Percentiles rank a stretch among this genome's conserved stretches.
These are phyloP conservation scores for Callorhinus ursinus DNA, from an alignment of 2,113 vertebrate genomes.

Conservation along the genomic window DNA sequence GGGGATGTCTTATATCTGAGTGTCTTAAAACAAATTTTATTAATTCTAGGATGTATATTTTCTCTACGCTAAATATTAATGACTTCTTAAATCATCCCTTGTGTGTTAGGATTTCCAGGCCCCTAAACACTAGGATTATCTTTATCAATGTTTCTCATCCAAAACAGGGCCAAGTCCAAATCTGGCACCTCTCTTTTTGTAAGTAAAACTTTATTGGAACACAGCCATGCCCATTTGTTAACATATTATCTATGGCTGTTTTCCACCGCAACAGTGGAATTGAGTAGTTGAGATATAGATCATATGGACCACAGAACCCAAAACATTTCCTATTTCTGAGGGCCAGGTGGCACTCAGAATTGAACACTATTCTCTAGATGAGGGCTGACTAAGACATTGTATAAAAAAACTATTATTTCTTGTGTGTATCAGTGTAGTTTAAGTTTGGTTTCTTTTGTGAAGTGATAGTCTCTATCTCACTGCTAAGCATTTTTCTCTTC, in stretches of 20 bases:
- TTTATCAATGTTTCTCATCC: neutral
- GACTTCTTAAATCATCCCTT: neutral
- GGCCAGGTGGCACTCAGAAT: neutral
- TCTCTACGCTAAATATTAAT: neutral
- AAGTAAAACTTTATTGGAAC: conserved; percentile 18
- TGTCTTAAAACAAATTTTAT: neutral
- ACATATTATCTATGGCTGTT: neutral
- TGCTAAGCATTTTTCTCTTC: neutral
- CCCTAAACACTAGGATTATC: neutral
- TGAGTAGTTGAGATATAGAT: neutral
- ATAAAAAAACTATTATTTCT: neutral
- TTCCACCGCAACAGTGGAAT: neutral
- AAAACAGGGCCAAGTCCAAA: neutral
- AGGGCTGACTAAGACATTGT: neutral
- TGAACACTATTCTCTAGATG: neutral
- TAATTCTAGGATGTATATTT: neutral
- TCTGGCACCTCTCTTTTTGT: neutral
- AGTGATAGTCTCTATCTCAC: neutral
- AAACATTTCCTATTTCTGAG: neutral
- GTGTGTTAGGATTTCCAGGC: neutral
- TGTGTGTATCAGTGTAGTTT: neutral
- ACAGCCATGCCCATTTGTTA: neutral
- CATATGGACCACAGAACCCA: neutral
- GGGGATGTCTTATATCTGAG: neutral
- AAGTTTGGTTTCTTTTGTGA: neutral